phyloP scores from a whole-genome alignment of 2,888 invertebrate genomes.

The Morpho deidamia region DNA sequence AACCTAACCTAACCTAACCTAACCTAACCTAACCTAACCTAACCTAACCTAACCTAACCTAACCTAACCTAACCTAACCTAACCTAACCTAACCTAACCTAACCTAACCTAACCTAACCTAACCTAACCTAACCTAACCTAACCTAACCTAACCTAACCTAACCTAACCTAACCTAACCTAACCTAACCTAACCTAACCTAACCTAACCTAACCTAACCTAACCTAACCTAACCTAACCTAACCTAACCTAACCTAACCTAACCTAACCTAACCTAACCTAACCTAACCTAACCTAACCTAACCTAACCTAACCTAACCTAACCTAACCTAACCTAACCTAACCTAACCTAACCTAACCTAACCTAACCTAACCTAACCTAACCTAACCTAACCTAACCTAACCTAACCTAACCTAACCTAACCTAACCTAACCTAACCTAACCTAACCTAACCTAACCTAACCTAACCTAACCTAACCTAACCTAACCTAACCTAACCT shows the following conservation, averaged over 20 bases:
- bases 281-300: constrained; percentile 9
- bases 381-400: constrained; percentile 5
- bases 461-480: constrained; percentile 16
- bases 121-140: too few relatives aligned
- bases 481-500: constrained; percentile 13
- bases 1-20: too few relatives aligned
- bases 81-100: too few relatives aligned
- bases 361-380: constrained; percentile 10
- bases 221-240: constrained; percentile 20
- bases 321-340: constrained; percentile 2
- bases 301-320: constrained; percentile 5
- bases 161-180: constrained; percentile 12
- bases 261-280: constrained; percentile 16
- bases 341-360: constrained; percentile 7
- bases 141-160: constrained; percentile 5
- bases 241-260: constrained; percentile 18
- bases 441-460: constrained; percentile 20
- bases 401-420: constrained; percentile 3
- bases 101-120: too few relatives aligned
- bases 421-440: constrained; percentile 4
- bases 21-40: too few relatives aligned
- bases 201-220: constrained; percentile 24
- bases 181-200: constrained; percentile 24
- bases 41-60: too few relatives aligned
- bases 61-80: too few relatives aligned